phyloP scores from a whole-genome alignment of 2,113 vertebrate species.

The Alligator mississippiensis region DNA sequence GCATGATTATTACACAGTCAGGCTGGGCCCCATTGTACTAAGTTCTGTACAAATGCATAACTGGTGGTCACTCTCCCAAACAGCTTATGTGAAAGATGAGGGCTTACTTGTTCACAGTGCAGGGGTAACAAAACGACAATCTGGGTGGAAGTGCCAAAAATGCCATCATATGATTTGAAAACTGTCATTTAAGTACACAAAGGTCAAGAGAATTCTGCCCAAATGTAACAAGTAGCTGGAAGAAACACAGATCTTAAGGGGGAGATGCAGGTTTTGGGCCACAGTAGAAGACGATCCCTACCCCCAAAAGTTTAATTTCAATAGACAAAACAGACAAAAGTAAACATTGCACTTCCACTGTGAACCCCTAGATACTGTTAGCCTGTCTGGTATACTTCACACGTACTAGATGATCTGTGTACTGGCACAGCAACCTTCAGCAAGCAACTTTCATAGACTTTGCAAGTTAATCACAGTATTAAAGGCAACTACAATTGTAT shows the following conservation, averaged over 20 bases:
- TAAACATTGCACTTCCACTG: background rate
- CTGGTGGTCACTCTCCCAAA: background rate
- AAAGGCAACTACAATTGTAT: background rate
- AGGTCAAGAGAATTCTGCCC: background rate
- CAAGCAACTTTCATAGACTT: background rate
- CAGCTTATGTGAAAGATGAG: background rate
- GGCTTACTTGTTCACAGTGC: too few species aligned
- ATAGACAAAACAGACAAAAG: background rate
- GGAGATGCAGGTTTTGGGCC: background rate
- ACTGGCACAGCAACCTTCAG: background rate
- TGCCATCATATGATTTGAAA: too few species aligned
- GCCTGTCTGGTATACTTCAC: background rate
- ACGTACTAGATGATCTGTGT: background rate
- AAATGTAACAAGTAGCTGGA: constrained; percentile 19
- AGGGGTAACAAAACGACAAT: too few species aligned
- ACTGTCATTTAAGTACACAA: too few species aligned
- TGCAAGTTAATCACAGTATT: background rate
- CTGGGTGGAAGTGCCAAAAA: too few species aligned
- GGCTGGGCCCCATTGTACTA: background rate
- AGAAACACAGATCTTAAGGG: constrained; percentile 36
- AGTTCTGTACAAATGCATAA: constrained; percentile 27
- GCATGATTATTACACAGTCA: background rate
- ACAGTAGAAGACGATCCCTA: background rate
- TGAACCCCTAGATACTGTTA: background rate
- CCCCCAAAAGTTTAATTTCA: constrained; percentile 18